Base-by-base conservation (phyloP, 2,113 vertebrate species). In the Coryphaenoides rupestris region DNA sequence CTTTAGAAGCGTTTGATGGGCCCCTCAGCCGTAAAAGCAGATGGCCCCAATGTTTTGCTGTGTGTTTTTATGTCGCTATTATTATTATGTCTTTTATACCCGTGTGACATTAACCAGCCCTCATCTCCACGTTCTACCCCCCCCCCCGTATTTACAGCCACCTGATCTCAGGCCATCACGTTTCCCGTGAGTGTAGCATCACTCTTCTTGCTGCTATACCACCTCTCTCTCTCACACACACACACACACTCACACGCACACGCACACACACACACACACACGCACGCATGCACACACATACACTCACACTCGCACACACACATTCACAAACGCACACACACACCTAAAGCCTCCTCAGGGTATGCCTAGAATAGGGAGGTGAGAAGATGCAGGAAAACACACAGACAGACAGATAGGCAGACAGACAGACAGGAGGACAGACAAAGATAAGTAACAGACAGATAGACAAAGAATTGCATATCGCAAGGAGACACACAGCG, bases 191-290 rank as follows among this genome's bases (percentile, higher is more conserved):
- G n/a, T n/a, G n/a, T 58, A 56, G 56, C 47, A 21, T 60, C 22
- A 55, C 33, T 57, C 49, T 58, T 23, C 50, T 19, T 19, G n/a
- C 19, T n/a, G 40, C 13, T 45, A 60, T 28, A 40, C 19, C 5
- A 50, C 46, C 49, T 22, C 58, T 22, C 58, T 24, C 28, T 24
- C 58, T 26, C 58, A 40, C 63, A 21, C 47, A 28, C 40, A 49
- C 52, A 50, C 58, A 66, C 58, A 53, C 52, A 50, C 58, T 62
- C 58, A 53, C 22, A 40, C 58, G 65, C 69, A 33, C 24, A 63
- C 55, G 13, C 47, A n/a, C 47, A 17, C 47, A 49, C 3, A 13
- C 58, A 66, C 58, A 57, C 22, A 47, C 21, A 21, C 58, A 61
- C 22, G 49, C 63, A 72, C 69, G 47, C 52, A 63, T 47, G 13